Conservation (phyloP, 2,797 vertebrate species). For the Semaprochilodus insignis region DNA sequence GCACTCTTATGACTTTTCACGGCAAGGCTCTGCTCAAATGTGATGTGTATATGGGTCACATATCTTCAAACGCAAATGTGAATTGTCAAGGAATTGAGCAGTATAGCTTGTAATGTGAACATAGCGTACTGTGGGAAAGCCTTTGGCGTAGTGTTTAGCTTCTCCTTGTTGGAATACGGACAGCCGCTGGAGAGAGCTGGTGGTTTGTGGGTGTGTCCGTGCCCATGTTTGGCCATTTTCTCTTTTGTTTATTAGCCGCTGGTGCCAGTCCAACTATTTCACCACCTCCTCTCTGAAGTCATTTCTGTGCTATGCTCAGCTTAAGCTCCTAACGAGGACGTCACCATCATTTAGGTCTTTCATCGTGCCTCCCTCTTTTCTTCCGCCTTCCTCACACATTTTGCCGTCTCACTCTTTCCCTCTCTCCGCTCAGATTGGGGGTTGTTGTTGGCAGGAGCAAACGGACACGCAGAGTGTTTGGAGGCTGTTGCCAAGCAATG, state of each 20-base stretch:
- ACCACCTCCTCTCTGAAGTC: constrained; percentile 39
- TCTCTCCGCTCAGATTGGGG: constrained; percentile 39
- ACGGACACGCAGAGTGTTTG: constrained; percentile 73
- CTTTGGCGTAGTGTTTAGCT: not conserved
- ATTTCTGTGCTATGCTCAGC: constrained; percentile 31
- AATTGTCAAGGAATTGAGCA: not conserved
- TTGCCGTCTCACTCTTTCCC: constrained; percentile 38
- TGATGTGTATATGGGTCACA: no score
- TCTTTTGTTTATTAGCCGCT: constrained; percentile 32
- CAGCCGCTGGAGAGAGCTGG: not conserved
- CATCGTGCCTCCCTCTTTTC: not conserved
- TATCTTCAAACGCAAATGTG: no score
- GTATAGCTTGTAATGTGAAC: not conserved
- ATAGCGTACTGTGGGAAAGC: not conserved
- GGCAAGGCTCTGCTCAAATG: no score
- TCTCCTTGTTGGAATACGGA: not conserved
- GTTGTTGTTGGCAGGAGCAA: constrained; percentile 74
- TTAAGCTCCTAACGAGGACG: constrained; percentile 15
- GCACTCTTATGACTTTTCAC: no score
- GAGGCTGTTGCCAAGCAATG: constrained; percentile 76
- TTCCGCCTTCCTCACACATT: not conserved
- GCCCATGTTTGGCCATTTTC: constrained; percentile 20
- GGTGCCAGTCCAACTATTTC: not conserved
- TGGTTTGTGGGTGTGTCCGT: not conserved
- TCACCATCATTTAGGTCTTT: constrained; percentile 26